These are phyloP conservation scores for Yponomeuta cagnagella DNA, from an alignment of 2,888 invertebrate species.

Conservation along the genomic window DNA sequence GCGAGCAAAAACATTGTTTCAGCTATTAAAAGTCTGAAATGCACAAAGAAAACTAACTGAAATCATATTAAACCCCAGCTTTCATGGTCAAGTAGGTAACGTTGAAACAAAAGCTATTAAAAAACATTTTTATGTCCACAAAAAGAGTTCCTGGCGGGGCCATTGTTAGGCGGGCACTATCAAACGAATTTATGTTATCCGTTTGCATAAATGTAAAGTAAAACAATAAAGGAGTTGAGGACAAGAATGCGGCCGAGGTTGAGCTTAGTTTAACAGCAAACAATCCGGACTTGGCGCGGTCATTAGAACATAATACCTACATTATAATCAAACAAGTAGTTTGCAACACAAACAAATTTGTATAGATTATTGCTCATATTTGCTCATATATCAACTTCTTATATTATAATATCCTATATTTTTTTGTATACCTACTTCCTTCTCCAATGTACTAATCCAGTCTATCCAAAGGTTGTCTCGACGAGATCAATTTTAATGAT, in stretches of 20 bases:
- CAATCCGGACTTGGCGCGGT: neutral
- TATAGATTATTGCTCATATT: too few species aligned
- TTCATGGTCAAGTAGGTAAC: neutral
- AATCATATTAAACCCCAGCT: neutral
- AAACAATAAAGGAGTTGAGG: constrained; percentile 68
- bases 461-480: too few species aligned
- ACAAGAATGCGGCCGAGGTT: constrained; percentile 61
- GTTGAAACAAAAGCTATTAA: neutral
- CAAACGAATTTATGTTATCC: constrained; percentile 30
- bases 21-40: neutral
- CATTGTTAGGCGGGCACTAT: constrained; percentile 12
- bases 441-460: too few species aligned
- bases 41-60: neutral
- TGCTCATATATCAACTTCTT: too few species aligned
- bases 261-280: constrained; percentile 36
- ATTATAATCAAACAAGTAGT: too few species aligned
- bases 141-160: neutral
- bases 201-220: constrained; percentile 65
- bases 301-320: too few species aligned
- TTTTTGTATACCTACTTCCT: too few species aligned
- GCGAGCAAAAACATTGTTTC: too few species aligned
- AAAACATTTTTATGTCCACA: neutral
- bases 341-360: too few species aligned
- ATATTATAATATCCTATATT: too few species aligned
- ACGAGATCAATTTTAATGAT: too few species aligned